These are phyloP conservation scores for Macrosoma leucophasiata DNA, from an alignment of 2,888 invertebrate species.

Conservation along the genomic window DNA sequence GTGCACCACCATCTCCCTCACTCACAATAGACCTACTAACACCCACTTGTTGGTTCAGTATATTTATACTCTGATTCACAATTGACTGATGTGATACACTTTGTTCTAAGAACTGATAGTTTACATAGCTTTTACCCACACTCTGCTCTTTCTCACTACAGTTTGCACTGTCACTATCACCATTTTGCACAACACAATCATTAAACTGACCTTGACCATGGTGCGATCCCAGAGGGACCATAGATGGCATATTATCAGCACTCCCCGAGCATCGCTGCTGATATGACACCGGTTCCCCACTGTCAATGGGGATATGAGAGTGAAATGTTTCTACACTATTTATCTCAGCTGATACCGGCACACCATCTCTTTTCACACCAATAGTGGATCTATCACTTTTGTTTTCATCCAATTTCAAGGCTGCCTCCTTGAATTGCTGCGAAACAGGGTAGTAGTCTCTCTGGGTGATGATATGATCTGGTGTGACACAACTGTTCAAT, in stretches of 20 bases:
- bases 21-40: conserved; percentile 52
- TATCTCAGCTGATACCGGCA: conserved; percentile 37
- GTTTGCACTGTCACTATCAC: conserved; percentile 43
- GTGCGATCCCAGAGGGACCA: conserved; percentile 45
- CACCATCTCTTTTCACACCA: conserved; percentile 44
- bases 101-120: conserved; percentile 73
- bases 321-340: conserved; percentile 49
- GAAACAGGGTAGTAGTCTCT: conserved; percentile 44
- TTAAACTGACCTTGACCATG: conserved; percentile 55
- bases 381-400: conserved; percentile 34
- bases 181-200: conserved; percentile 50
- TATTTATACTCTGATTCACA: conserved; percentile 71
- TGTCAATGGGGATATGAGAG: conserved; percentile 41
- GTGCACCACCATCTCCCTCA: conserved; percentile 50
- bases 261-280: conserved; percentile 48
- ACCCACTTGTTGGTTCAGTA: conserved; percentile 69
- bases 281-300: conserved; percentile 48
- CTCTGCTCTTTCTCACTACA: conserved; percentile 55
- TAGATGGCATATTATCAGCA: conserved; percentile 49
- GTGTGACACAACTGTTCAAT: conserved; percentile 40
- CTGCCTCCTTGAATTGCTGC: conserved; percentile 49
- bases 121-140: conserved; percentile 60
- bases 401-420: conserved; percentile 38
- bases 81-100: conserved; percentile 70
- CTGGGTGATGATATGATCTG: conserved; percentile 41